These are phyloP conservation scores for Pogonophryne albipinna DNA, from an alignment of 2,797 vertebrate species.

Conservation along the genomic window DNA sequence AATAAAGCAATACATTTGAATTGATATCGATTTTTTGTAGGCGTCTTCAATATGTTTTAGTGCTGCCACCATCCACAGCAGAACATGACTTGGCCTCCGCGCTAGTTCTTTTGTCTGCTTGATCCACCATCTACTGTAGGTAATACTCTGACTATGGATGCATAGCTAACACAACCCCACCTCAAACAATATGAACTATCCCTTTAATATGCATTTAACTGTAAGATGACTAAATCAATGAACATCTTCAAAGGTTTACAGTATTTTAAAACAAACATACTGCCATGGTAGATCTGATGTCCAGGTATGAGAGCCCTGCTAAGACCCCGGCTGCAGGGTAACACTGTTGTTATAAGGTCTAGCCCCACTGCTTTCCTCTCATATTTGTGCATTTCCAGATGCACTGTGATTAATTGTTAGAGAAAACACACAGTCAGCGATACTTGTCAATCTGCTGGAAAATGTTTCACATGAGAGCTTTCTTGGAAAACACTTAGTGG, in stretches of 20 bases:
- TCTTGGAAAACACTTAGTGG: conserved; percentile 68
- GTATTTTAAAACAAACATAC: background rate
- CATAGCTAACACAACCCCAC: too few species aligned
- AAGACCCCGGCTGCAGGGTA: conserved; percentile 1
- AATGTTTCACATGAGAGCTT: conserved; percentile 50
- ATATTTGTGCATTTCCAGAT: conserved; percentile 42
- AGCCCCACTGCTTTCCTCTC: background rate
- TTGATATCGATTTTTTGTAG: too few species aligned
- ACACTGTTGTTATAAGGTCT: background rate
- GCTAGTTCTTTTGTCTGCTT: too few species aligned
- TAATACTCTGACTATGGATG: too few species aligned
- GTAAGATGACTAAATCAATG: conserved; percentile 19
- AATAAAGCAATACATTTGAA: too few species aligned
- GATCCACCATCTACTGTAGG: too few species aligned
- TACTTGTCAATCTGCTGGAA: conserved; percentile 43
- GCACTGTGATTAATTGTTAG: conserved; percentile 52
- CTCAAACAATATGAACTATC: too few species aligned
- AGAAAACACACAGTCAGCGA: conserved; percentile 47
- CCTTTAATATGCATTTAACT: conserved; percentile 23
- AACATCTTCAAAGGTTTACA: conserved; percentile 9
- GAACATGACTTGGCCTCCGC: too few species aligned
- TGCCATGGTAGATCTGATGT: background rate
- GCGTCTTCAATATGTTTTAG: too few species aligned
- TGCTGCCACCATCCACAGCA: too few species aligned
- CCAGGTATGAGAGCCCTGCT: background rate